phyloP scores from a whole-genome alignment of 2,888 invertebrate genomes.

The Dolomedes plantarius region DNA sequence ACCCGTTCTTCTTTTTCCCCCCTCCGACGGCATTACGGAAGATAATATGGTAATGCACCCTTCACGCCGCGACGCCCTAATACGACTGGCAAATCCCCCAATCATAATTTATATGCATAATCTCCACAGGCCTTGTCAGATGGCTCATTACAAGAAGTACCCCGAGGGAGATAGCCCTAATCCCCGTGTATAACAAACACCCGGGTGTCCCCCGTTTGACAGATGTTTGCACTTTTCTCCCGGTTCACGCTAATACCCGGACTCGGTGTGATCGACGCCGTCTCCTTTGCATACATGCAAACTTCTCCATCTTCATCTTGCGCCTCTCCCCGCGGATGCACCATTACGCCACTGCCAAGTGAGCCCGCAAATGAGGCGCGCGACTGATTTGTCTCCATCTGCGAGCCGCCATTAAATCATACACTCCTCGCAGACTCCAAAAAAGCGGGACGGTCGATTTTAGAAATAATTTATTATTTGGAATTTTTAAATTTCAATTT shows the following conservation, averaged over 20 bases:
- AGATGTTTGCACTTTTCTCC: slow-evolving; percentile 71
- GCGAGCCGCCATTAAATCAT: slow-evolving; percentile 11
- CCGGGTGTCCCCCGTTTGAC: slow-evolving; percentile 63
- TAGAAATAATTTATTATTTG: too few species aligned
- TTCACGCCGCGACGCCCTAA: slow-evolving; percentile 68
- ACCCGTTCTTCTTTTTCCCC: slow-evolving; percentile 15
- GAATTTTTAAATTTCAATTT: too few species aligned
- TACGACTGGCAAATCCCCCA: slow-evolving; percentile 71
- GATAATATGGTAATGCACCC: slow-evolving; percentile 72
- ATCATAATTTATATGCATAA: slow-evolving; percentile 72
- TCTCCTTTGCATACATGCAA: slow-evolving; percentile 62
- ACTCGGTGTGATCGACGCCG: slow-evolving; percentile 66
- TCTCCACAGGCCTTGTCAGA: slow-evolving; percentile 69
- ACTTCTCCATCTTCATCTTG: slow-evolving; percentile 64
- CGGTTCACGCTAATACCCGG: slow-evolving; percentile 65
- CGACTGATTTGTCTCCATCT: slow-evolving; percentile 14
- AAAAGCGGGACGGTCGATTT: too few species aligned
- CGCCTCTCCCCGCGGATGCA: slow-evolving; percentile 44
- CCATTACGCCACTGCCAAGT: slow-evolving; percentile 42
- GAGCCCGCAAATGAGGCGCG: slow-evolving; percentile 2
- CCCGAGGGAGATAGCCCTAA: slow-evolving; percentile 70
- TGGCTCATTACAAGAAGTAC: slow-evolving; percentile 71
- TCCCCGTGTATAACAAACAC: slow-evolving; percentile 70
- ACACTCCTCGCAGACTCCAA: background rate
- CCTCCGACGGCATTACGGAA: slow-evolving; percentile 62